Conservation (phyloP, 2,888 invertebrate species). For the Tortricodes alternella region DNA sequence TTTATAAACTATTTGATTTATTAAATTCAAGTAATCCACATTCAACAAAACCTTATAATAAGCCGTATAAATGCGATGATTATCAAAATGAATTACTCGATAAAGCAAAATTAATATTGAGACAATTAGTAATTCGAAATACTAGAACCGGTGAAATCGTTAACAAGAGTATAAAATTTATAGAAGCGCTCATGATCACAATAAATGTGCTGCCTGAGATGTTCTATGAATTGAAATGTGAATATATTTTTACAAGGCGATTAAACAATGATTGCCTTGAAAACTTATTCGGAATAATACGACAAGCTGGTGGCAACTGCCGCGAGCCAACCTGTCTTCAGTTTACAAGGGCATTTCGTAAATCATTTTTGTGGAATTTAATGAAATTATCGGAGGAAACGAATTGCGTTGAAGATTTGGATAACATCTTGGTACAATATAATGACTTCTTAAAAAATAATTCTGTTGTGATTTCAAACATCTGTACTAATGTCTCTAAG, state of each 20-base stretch:
- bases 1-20: not conserved
- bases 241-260: not conserved
- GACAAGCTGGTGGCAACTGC: not conserved
- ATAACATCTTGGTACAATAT: not conserved
- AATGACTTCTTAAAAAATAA: not conserved
- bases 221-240: not conserved
- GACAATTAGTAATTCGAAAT: not conserved
- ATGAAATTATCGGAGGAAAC: not conserved
- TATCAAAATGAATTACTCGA: not conserved
- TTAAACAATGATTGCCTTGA: conserved; percentile 9
- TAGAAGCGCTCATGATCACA: not conserved
- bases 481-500: not conserved
- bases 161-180: not conserved
- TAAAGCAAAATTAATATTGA: not conserved
- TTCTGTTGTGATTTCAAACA: too few relatives aligned
- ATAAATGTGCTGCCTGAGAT: conserved; percentile 3
- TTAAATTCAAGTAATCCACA: not conserved
- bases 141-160: not conserved
- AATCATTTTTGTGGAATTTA: not conserved
- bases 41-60: not conserved
- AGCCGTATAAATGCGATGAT: not conserved
- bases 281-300: not conserved
- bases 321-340: conserved; percentile 3
- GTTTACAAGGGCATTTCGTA: not conserved
- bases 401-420: not conserved